Conservation (phyloP, 2,113 vertebrate species). For the Sapayoa aenigma region DNA sequence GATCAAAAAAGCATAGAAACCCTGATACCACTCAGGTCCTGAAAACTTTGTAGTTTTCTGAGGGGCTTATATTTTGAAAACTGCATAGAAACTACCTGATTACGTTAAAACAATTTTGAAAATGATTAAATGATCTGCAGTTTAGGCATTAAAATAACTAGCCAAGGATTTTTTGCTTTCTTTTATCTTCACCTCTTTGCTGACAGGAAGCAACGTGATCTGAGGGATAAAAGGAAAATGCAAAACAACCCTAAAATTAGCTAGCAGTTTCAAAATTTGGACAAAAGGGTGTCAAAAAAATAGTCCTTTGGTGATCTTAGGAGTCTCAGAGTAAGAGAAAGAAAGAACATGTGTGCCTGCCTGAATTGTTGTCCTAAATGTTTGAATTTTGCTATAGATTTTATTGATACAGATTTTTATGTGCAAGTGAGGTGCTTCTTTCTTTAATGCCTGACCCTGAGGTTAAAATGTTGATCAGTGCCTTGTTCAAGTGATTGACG, state of each 20-base stretch:
- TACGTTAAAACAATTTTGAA: background rate
- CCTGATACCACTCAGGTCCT: background rate
- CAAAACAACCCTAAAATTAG: background rate
- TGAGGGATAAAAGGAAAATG: background rate
- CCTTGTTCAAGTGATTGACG: background rate
- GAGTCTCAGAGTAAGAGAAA: background rate
- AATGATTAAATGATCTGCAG: background rate
- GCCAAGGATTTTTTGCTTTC: background rate
- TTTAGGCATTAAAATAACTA: background rate
- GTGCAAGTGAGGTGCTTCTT: background rate
- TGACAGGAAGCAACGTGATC: background rate
- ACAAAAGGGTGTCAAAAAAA: background rate
- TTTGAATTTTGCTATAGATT: background rate
- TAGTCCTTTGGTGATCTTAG: background rate
- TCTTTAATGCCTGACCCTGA: background rate
- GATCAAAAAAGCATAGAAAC: background rate
- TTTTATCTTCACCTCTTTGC: background rate
- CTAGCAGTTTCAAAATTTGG: background rate
- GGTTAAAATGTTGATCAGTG: fast-evolving
- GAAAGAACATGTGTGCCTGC: background rate
- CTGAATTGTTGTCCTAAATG: background rate
- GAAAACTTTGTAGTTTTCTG: background rate
- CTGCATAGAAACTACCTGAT: background rate
- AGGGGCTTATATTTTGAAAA: background rate
- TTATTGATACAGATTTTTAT: background rate